phyloP scores from a whole-genome alignment of 2,113 vertebrate genomes.

The Periophthalmus modestus region DNA sequence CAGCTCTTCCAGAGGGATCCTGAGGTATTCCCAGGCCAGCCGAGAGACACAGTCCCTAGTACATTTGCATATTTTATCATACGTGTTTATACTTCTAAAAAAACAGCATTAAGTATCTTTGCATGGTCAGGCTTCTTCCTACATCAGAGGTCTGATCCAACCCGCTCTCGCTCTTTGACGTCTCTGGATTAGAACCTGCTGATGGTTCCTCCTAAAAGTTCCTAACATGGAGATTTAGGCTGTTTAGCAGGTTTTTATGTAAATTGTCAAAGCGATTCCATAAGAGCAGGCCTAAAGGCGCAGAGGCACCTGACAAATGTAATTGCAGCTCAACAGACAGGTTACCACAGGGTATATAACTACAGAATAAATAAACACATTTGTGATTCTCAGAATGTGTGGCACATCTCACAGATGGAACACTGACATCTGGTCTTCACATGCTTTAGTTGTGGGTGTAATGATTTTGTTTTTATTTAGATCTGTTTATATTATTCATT shows the following conservation, averaged over 20 bases:
- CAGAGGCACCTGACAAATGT: background rate
- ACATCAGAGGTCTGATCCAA: no score
- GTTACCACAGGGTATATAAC: background rate
- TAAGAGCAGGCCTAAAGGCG: constrained; percentile 11
- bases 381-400: no score
- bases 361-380: background rate
- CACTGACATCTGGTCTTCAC: background rate
- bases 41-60: no score
- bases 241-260: constrained; percentile 37
- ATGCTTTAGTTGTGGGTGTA: background rate
- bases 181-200: no score
- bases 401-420: background rate
- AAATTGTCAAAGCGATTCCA: constrained; percentile 16
- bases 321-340: background rate
- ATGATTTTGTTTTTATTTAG: background rate
- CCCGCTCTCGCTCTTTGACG: no score
- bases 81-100: no score
- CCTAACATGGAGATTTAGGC: background rate
- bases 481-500: background rate
- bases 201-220: background rate
- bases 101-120: no score
- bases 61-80: no score
- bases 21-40: no score
- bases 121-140: no score
- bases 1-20: no score